Evolutionary conservation across 2,888 invertebrate species (phyloP).

Genomic region (Cactoblastis cactorum): DNA sequence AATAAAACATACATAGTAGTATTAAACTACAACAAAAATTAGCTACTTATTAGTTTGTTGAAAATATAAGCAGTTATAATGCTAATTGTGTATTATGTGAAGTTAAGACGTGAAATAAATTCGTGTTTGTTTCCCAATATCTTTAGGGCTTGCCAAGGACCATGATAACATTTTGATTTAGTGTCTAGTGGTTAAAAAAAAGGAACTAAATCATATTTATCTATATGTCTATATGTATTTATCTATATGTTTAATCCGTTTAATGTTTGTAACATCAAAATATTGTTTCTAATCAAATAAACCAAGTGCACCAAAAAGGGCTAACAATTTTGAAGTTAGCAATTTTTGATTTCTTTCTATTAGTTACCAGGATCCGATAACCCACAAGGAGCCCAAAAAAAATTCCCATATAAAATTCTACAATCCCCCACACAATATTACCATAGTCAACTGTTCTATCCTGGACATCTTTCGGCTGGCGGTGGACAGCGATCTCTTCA

Average conservation of each 20-base stretch:
- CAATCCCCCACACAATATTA: conserved; percentile 63
- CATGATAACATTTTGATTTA: not conserved
- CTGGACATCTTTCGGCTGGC: conserved; percentile 89
- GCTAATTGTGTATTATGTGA: not conserved
- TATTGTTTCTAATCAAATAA: too few species aligned
- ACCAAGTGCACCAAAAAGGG: too few species aligned
- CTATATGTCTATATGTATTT: too few species aligned
- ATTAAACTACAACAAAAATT: not conserved
- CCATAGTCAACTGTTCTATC: conserved; percentile 90
- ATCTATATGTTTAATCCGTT: too few species aligned
- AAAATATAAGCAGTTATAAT: not conserved
- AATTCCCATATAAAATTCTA: too few species aligned
- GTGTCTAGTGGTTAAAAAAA: too few species aligned
- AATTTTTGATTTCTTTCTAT: too few species aligned
- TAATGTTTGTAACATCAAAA: too few species aligned
- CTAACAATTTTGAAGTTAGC: too few species aligned
- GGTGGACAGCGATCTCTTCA: conserved; percentile 88
- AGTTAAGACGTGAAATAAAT: not conserved
- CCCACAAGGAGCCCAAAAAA: conserved; percentile 11
- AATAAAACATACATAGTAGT: not conserved
- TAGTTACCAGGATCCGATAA: conserved; percentile 16
- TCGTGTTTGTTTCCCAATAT: not conserved
- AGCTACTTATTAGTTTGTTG: not conserved
- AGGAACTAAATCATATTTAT: too few species aligned
- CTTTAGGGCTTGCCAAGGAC: not conserved